Evolutionary conservation across 1,140 invertebrate species (phyloP).

Genomic region (Zaprionus inermis): DNA sequence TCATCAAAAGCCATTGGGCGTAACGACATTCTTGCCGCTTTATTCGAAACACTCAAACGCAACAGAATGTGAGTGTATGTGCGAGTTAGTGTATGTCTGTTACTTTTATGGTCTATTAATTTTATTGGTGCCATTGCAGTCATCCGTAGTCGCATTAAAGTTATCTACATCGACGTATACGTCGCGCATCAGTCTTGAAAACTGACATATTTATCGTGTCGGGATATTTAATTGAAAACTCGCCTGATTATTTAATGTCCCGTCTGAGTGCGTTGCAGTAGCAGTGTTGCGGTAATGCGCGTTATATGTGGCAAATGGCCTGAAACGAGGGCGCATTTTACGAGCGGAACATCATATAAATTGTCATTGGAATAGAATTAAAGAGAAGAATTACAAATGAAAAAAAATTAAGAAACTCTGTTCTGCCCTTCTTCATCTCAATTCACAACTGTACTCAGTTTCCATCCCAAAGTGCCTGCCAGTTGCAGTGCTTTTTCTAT

Average conservation of each 20-base stretch:
- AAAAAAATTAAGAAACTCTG: background rate
- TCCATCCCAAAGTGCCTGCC: background rate
- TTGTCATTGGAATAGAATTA: background rate
- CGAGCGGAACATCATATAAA: background rate
- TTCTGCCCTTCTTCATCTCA: background rate
- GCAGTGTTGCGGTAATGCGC: background rate
- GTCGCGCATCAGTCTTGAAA: constrained; percentile 4
- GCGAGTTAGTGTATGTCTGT: background rate
- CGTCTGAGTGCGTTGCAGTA: background rate
- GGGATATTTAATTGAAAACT: constrained; percentile 6
- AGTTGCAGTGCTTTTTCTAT: background rate
- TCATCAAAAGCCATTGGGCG: background rate
- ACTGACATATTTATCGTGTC: constrained; percentile 5
- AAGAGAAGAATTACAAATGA: background rate
- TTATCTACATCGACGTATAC: background rate
- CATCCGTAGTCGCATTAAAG: constrained; percentile 5
- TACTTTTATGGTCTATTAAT: constrained; percentile 5
- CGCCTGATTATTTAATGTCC: constrained; percentile 5
- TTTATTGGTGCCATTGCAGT: constrained; percentile 5
- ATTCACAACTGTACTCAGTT: background rate
- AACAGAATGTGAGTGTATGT: background rate
- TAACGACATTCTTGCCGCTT: background rate
- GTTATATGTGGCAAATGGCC: background rate
- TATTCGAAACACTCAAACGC: constrained; percentile 7
- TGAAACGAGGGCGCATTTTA: background rate